Conservation (phyloP, 2,113 vertebrate species). For the Actenoides lindsayi region DNA sequence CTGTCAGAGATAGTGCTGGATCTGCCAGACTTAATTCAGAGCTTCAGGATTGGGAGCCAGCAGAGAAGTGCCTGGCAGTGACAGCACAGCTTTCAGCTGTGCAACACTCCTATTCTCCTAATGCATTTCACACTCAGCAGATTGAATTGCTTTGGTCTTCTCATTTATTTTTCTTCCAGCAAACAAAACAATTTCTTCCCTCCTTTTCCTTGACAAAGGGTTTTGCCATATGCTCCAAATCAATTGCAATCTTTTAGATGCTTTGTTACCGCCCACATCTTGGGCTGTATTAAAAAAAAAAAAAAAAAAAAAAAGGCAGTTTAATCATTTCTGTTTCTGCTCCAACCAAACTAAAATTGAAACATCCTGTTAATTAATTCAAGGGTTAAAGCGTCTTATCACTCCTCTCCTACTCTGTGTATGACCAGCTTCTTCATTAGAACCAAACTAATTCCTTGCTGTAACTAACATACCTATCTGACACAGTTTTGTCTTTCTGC, state of each 20-base stretch:
- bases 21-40: slow-evolving; percentile 13
- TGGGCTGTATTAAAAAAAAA: slow-evolving; percentile 19
- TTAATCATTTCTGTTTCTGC: neutral
- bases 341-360: slow-evolving; percentile 40
- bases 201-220: slow-evolving; percentile 40
- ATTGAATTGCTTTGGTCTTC: slow-evolving; percentile 51
- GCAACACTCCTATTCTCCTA: slow-evolving; percentile 33
- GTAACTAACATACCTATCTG: neutral
- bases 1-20: neutral
- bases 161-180: slow-evolving; percentile 53
- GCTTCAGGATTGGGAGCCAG: neutral
- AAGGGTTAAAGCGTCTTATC: slow-evolving; percentile 32
- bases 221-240: slow-evolving; percentile 66
- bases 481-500: slow-evolving; percentile 4
- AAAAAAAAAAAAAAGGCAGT: neutral
- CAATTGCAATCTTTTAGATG: slow-evolving; percentile 41
- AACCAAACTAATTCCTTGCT: neutral
- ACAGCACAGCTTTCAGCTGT: slow-evolving; percentile 20
- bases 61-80: slow-evolving; percentile 37
- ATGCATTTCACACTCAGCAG: slow-evolving; percentile 60
- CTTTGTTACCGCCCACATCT: slow-evolving; percentile 21
- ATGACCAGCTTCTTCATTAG: neutral
- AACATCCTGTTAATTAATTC: slow-evolving; percentile 32
- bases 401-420: neutral
- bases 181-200: slow-evolving; percentile 21